Percentiles rank a stretch among this genome's conserved stretches.
phyloP scores from a whole-genome alignment of 2,888 invertebrate genomes.

The Calameuta idolon region DNA sequence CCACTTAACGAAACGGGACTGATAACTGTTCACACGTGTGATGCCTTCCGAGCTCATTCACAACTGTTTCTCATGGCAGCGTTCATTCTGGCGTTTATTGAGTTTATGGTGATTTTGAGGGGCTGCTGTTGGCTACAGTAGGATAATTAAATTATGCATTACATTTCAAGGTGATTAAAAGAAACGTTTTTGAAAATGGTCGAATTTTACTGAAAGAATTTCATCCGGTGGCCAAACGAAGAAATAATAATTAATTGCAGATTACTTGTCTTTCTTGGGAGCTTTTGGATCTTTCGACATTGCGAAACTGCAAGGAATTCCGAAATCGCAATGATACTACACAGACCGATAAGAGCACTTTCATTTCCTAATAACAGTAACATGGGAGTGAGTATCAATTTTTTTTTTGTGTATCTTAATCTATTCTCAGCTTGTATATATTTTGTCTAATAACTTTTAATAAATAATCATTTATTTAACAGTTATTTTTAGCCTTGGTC shows the following conservation, averaged over 20 bases:
- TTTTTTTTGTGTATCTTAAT: not conserved
- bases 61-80: not conserved
- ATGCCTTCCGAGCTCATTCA: not conserved
- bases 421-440: not conserved
- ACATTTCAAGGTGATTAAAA: not conserved
- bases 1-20: conserved; percentile 36
- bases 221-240: not conserved
- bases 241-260: conserved; percentile 10
- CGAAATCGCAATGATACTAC: conserved; percentile 57
- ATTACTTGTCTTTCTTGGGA: not conserved
- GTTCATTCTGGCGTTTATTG: not conserved
- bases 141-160: not conserved
- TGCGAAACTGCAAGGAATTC: conserved; percentile 38
- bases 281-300: not conserved
- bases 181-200: not conserved
- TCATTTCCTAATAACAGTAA: conserved; percentile 60
- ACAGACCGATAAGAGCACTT: conserved; percentile 59
- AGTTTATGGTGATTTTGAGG: not conserved
- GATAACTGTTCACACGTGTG: not conserved
- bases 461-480: conserved; percentile 48
- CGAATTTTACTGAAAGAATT: not conserved
- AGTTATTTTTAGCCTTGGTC: conserved; percentile 79
- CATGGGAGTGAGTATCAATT: conserved; percentile 57
- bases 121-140: not conserved
- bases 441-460: conserved; percentile 1